Base-by-base conservation (phyloP, 2,113 vertebrate genomes). In the Promerops cafer region DNA sequence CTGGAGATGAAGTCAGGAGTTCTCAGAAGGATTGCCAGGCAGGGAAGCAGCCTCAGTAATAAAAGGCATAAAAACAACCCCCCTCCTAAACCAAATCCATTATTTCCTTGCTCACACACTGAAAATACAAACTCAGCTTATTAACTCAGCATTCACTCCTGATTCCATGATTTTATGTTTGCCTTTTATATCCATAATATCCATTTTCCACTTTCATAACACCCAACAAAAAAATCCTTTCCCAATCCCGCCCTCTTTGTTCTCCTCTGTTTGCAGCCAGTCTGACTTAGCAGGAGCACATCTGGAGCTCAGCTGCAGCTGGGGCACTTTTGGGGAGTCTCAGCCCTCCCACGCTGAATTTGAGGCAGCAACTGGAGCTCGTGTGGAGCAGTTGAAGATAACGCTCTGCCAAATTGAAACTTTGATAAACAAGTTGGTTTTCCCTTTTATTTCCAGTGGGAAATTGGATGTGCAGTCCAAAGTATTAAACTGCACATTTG, bases 161-260 rank as follows among this genome's bases (percentile, higher is more conserved):
- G 85, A 96, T 97, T 95, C 83, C 88, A 72, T 94, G 94, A 95
- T 97, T 94, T 80, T 61, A 92, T 97, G 92, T 96, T 96, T 94
- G 88, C 35, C 74, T 94, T 94, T 94, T 72, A 72, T 40, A 56
- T 35, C 45, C 54, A 12, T 47, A 87, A 90, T 56, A 93, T 11
- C 85, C 50, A 79, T 93, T 94, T 97, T 83, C 85, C 57, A 61
- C 66, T 92, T 93, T 20, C 57, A 30, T 47, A 90, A 71, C 78
- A 87, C 70, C 78, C 92, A 83, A 83, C 65, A 59, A 61, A 94
- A 85, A 70, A 75, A 47, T 40, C 13, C 40, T 88, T 79, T 76
- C 61, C 40, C 79, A 79, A 49, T 82, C 42, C 40, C 39, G 10
- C 80, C 66, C 49, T 83, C 53, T 88, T 93, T 90, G 52, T 31